Evolutionary conservation across 2,888 invertebrate species (phyloP).

Genomic region (Eupeodes latifasciatus): DNA sequence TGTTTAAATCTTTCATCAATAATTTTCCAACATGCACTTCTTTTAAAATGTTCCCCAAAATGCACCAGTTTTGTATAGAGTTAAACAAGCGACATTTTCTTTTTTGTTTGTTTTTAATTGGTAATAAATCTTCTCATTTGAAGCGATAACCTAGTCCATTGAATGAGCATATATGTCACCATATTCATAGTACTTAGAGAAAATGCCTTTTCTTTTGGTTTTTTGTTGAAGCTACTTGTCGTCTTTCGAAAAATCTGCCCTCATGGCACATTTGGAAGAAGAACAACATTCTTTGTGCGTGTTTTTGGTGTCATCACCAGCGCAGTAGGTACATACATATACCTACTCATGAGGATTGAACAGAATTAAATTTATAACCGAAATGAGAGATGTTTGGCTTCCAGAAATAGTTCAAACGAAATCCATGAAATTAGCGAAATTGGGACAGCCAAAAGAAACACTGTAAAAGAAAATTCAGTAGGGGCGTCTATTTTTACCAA

Average conservation of each 20-base stretch:
- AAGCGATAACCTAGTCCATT: slow-evolving; percentile 66
- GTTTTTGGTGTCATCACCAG: background rate
- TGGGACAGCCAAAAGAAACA: slow-evolving; percentile 49
- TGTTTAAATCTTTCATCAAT: slow-evolving; percentile 31
- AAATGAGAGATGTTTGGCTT: background rate
- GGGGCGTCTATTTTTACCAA: slow-evolving; percentile 52
- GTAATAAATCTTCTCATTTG: slow-evolving; percentile 67
- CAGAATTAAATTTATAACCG: slow-evolving; percentile 36
- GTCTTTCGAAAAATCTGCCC: slow-evolving; percentile 20
- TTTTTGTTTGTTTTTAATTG: slow-evolving; percentile 52
- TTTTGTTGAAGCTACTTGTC: background rate
- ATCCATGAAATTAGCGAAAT: slow-evolving; percentile 51
- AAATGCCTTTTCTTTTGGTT: background rate
- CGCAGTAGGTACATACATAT: too few relatives aligned
- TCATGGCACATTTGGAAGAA: slow-evolving; percentile 40
- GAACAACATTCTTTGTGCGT: slow-evolving; percentile 41
- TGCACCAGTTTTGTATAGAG: slow-evolving; percentile 35
- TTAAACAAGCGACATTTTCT: slow-evolving; percentile 23
- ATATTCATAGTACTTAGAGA: background rate
- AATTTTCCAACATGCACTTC: slow-evolving; percentile 59
- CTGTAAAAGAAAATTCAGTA: background rate
- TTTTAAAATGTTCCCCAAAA: slow-evolving; percentile 30
- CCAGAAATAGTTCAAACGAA: slow-evolving; percentile 49
- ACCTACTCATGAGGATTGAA: background rate
- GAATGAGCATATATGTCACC: slow-evolving; percentile 49